Conservation (phyloP, 2,797 vertebrate genomes). For the Sitta carolinensis region DNA sequence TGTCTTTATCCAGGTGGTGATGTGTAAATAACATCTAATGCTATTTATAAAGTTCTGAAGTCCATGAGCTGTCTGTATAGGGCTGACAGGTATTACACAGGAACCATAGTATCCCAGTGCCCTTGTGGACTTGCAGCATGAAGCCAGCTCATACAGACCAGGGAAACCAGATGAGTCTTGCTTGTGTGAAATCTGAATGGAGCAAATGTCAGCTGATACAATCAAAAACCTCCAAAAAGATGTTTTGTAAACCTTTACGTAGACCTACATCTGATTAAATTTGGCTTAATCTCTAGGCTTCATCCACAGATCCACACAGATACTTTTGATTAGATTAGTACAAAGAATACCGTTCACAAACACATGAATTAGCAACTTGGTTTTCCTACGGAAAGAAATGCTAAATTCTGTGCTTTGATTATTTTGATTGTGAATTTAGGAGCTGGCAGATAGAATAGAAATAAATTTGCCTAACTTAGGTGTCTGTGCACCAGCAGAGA, state of each 20-base stretch:
- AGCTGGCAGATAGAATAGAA: not conserved
- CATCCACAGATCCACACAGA: not conserved
- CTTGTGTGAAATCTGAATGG: not conserved
- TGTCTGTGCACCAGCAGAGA: not conserved
- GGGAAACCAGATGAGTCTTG: not conserved
- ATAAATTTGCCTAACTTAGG: not conserved
- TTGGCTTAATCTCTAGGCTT: not conserved
- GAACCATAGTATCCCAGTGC: rapidly evolving
- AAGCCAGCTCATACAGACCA: not conserved
- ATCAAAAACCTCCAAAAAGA: not conserved
- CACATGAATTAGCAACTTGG: not conserved
- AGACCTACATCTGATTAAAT: not conserved
- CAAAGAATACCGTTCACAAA: not conserved
- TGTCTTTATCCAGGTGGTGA: not conserved
- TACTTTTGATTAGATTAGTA: not conserved
- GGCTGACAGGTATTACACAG: not conserved
- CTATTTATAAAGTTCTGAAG: not conserved
- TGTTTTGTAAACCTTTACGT: not conserved
- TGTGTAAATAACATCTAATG: rapidly evolving
- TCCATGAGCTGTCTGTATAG: not conserved
- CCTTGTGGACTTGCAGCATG: not conserved
- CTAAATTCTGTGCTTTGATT: not conserved
- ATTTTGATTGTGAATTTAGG: not conserved
- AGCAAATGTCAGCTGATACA: not conserved
- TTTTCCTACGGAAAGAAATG: not conserved